Percentiles rank a stretch among this genome's conserved stretches.
phyloP scores from a whole-genome alignment of 2,797 vertebrate genomes.

The Thamnophis elegans region DNA sequence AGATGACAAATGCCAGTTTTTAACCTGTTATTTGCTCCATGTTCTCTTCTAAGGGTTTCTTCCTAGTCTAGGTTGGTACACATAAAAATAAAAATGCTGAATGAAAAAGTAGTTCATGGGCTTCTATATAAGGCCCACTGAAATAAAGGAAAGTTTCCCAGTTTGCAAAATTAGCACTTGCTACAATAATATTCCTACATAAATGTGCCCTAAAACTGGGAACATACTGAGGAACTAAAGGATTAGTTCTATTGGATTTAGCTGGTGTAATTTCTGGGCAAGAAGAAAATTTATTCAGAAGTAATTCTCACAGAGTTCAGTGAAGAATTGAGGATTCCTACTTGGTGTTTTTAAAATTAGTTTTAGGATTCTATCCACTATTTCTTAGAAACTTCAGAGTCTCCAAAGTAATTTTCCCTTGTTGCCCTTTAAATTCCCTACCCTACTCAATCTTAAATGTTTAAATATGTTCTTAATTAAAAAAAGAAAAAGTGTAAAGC shows the following conservation, averaged over 20 bases:
- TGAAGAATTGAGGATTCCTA: neutral
- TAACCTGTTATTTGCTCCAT: neutral
- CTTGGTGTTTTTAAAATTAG: neutral
- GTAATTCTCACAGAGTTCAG: neutral
- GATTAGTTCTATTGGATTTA: neutral
- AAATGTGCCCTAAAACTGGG: neutral
- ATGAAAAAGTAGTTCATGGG: neutral
- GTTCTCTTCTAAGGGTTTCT: neutral
- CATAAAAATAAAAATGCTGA: neutral
- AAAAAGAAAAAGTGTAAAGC: neutral
- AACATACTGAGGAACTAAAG: neutral
- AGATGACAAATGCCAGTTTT: neutral
- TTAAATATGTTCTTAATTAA: neutral
- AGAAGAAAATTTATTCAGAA: neutral
- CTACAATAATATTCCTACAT: neutral
- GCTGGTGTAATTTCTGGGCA: neutral
- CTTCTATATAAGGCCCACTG: neutral
- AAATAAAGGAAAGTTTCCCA: neutral
- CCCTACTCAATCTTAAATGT: neutral
- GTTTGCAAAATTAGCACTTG: neutral
- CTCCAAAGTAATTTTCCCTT: neutral
- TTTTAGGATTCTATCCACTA: neutral
- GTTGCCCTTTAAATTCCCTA: neutral
- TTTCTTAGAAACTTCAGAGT: neutral
- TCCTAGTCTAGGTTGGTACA: neutral